Base-by-base conservation (phyloP, 2,888 invertebrate genomes). In the Cylloceria caligata region DNA sequence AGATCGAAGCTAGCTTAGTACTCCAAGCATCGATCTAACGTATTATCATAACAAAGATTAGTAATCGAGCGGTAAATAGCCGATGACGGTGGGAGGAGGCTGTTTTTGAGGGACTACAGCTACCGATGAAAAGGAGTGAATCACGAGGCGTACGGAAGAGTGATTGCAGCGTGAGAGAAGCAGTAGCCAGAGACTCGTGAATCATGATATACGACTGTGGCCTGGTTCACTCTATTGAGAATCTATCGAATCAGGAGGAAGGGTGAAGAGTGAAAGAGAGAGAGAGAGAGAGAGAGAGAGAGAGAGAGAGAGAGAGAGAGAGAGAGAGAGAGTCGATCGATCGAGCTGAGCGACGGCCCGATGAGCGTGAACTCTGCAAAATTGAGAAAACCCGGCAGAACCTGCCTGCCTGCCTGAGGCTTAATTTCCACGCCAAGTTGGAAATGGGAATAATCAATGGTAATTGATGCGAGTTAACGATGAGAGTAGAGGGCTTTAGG, bases 371-470 rank as follows among this genome's bases (percentile, higher is more conserved):
- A 34, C 57, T n/a, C 39, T 36, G 71, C 42, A 42, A 60, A 57
- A 42, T 42, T 16, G 45, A 57, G 57, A 45, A 57, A 57, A 27
- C 57, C 42, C 39, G 39, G 27, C 42, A 2, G 19, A 4, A 19
- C 6, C 27, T 30, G 9, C 13, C 19, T 3, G 42, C 19, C 16
- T 3, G 42, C 11, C 27, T 9, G 19, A 16, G 45, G 19, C 45
- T 71, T 57, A 57, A 57, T 42, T 83, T 68, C 75, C 62, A 76
- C 71, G 78, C 79, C 69, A 81, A 79, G 52, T 78, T 69, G 81
- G 83, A 83, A 84, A 85, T 80, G 75, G 69, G 76, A 74, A 77
- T 83, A 84, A 83, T 84, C 80, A 77, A 85, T 83, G 78, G 83
- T 86, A 86, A 86, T 86, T 83, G 81, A 86, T 84, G 83, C 80